Conservation (phyloP, 2,797 vertebrate genomes). For the Kryptolebias ocellatus region DNA sequence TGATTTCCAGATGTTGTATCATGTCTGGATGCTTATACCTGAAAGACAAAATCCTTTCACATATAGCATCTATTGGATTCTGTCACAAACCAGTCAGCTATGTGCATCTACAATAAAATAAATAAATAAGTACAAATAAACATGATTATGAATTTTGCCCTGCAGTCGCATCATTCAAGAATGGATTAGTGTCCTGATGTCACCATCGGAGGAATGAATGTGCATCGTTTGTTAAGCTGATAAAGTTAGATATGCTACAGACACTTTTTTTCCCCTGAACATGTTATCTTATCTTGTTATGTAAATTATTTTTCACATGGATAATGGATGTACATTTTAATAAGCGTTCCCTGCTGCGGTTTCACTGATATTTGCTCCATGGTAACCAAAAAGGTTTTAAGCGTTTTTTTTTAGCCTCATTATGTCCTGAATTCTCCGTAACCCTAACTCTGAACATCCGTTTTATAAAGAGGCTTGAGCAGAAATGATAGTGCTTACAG, state of each 20-base stretch:
- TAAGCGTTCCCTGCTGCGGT: conserved; percentile 13
- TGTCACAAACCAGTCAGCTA: conserved; percentile 35
- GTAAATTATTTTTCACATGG: conserved; percentile 44
- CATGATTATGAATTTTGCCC: conserved; percentile 68
- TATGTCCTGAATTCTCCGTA: conserved; percentile 4
- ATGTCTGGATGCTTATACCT: conserved; percentile 15
- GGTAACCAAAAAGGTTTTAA: conserved; percentile 3
- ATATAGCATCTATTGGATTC: conserved; percentile 12
- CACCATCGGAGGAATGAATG: conserved; percentile 48
- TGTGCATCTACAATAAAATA: conserved; percentile 58
- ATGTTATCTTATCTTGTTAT: conserved; percentile 64
- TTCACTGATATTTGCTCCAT: conserved; percentile 9
- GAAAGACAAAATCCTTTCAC: conserved; percentile 28
- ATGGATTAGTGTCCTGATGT: conserved; percentile 65
- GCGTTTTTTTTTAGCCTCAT: not conserved
- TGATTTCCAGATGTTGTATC: conserved; percentile 11
- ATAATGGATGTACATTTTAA: conserved; percentile 46
- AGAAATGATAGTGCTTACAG: conserved; percentile 1
- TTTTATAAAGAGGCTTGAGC: no score
- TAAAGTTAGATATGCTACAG: conserved; percentile 61
- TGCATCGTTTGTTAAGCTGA: conserved; percentile 57
- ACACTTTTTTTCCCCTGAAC: conserved; percentile 37
- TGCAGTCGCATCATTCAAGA: conserved; percentile 60
- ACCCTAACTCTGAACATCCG: not conserved
- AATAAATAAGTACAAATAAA: conserved; percentile 68